Conservation (phyloP, 2,888 invertebrate species). For the Papilio elwesi region DNA sequence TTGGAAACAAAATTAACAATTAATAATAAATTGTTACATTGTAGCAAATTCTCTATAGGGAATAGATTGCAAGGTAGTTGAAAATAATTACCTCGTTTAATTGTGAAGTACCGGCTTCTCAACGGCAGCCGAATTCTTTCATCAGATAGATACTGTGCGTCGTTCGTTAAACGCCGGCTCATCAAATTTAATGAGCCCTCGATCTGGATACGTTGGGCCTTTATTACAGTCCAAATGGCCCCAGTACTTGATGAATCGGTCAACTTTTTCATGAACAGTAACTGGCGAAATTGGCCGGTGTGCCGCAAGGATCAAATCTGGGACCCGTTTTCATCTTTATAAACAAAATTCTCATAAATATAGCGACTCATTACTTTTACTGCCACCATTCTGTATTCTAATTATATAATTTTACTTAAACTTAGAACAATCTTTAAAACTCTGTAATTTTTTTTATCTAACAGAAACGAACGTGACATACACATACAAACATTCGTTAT, state of each 20-base stretch:
- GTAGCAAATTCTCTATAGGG: constrained; percentile 10
- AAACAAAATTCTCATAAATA: background rate
- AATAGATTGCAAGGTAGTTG: constrained; percentile 14
- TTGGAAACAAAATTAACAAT: background rate
- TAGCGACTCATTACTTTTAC: no score
- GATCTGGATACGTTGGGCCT: constrained; percentile 45
- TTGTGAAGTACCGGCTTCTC: constrained; percentile 41
- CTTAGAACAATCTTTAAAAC: no score
- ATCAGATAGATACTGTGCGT: constrained; percentile 54
- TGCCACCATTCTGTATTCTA: no score
- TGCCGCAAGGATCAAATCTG: constrained; percentile 18
- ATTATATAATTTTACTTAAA: no score
- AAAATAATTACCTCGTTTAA: constrained; percentile 30
- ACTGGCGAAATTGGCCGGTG: constrained; percentile 45
- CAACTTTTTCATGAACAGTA: constrained; percentile 50
- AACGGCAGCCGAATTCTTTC: constrained; percentile 54
- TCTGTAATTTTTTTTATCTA: no score
- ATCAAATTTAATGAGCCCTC: constrained; percentile 64
- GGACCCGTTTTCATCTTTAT: constrained; percentile 14
- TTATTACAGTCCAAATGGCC: constrained; percentile 47
- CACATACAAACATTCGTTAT: no score
- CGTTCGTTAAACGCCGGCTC: constrained; percentile 57
- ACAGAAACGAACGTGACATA: no score
- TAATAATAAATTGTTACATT: background rate
- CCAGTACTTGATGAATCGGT: constrained; percentile 51